Percentiles rank a stretch among this genome's conserved stretches.
Conservation (phyloP, 2,113 vertebrate species). For the Beaufortia kweichowensis region DNA sequence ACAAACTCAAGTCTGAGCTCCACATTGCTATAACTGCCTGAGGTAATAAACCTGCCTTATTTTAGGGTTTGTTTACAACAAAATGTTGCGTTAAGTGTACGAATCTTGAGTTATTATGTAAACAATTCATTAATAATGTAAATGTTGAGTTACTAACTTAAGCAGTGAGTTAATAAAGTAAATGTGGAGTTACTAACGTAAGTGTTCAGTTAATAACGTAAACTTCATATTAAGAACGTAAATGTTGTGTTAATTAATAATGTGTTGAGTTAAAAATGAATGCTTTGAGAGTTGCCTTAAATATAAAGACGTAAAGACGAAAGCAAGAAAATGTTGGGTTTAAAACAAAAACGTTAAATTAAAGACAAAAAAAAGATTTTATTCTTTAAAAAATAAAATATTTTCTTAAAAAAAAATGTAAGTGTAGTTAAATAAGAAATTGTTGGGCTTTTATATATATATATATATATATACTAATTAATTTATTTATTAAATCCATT, state of each 20-base stretch:
- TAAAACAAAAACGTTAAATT: neutral
- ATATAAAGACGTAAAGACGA: neutral
- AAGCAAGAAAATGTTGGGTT: neutral
- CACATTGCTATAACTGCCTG: neutral
- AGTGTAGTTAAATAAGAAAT: no score
- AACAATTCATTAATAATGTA: neutral
- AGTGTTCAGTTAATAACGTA: neutral
- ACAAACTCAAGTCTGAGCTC: slow-evolving; percentile 9
- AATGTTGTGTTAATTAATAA: neutral
- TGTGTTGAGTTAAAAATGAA: neutral
- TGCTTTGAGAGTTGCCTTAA: neutral
- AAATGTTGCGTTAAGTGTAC: neutral
- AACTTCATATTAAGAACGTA: neutral
- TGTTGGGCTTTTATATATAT: no score
- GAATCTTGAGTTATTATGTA: neutral
- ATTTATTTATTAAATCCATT: no score
- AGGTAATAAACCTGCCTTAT: slow-evolving; percentile 1
- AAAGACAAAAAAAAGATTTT: neutral
- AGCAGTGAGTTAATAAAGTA: neutral
- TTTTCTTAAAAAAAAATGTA: no score
- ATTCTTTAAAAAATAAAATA: no score
- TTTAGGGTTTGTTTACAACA: neutral
- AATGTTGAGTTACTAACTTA: neutral
- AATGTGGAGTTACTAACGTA: neutral
- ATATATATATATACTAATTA: no score